phyloP scores from a whole-genome alignment of 2,888 invertebrate species.

The Sphaerophoria taeniata region DNA sequence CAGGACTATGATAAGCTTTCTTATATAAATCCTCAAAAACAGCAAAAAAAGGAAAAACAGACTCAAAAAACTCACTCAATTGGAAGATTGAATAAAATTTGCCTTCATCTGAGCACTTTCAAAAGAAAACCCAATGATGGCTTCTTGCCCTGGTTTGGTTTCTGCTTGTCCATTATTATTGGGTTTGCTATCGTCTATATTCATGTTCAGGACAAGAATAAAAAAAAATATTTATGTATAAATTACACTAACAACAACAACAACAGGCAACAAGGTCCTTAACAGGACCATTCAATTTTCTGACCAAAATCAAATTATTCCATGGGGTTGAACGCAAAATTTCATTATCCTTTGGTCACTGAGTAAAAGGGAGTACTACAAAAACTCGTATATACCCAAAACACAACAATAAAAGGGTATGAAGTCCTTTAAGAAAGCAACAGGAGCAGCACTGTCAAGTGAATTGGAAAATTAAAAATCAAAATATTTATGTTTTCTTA shows the following conservation, averaged over 20 bases:
- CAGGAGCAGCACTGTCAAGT: conserved; percentile 76
- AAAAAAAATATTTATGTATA: conserved; percentile 66
- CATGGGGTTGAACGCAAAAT: conserved; percentile 76
- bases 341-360: conserved; percentile 72
- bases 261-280: conserved; percentile 45
- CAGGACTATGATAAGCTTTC: conserved; percentile 76
- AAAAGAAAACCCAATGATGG: conserved; percentile 43
- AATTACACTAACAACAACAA: conserved; percentile 62
- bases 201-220: conserved; percentile 17
- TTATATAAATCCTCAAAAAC: conserved; percentile 6
- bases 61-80: conserved; percentile 78
- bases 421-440: conserved; percentile 38
- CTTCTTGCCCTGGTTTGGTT: conserved; percentile 13
- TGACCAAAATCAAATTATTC: conserved; percentile 77
- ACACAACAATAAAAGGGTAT: neutral
- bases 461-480: conserved; percentile 82
- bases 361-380: conserved; percentile 45
- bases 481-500: conserved; percentile 76
- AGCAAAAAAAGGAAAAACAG: conserved; percentile 34
- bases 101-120: conserved; percentile 76
- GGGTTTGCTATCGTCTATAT: conserved; percentile 38
- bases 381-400: conserved; percentile 31
- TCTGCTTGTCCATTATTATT: conserved; percentile 30
- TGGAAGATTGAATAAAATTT: conserved; percentile 83
- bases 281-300: conserved; percentile 74